A percentile compares a stretch with the other conserved stretches of the same genome.
Evolutionary conservation across 2,888 invertebrate genomes (phyloP).

Genomic region (Limnephilus rhombicus): DNA sequence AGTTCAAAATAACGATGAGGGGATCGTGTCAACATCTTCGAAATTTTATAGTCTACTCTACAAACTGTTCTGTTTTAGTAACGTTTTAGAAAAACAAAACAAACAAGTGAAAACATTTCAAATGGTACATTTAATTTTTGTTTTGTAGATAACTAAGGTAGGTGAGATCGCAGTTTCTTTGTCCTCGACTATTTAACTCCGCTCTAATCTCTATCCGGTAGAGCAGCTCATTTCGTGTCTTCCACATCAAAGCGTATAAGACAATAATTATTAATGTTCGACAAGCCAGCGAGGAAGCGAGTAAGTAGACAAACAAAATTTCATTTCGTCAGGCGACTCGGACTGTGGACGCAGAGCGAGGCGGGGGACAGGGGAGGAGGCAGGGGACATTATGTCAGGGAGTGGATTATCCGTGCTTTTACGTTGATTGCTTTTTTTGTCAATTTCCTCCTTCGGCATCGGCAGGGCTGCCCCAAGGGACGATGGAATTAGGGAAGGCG

Average conservation of each 20-base stretch:
- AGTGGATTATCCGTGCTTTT: conserved; percentile 45
- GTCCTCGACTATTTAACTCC: neutral
- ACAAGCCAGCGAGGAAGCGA: neutral
- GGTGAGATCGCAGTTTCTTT: neutral
- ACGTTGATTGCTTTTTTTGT: conserved; percentile 44
- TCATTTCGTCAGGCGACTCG: conserved; percentile 20
- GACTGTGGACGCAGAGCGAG: neutral
- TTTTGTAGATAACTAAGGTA: neutral
- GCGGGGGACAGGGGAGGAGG: neutral
- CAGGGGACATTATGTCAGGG: conserved; percentile 30
- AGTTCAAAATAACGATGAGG: neutral
- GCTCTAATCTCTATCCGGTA: neutral
- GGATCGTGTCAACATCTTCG: neutral
- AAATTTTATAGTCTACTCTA: neutral
- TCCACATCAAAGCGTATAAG: neutral
- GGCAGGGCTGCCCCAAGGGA: conserved; percentile 18
- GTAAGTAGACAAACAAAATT: conserved; percentile 29
- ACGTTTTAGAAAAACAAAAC: neutral
- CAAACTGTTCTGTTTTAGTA: neutral
- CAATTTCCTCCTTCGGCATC: conserved; percentile 33
- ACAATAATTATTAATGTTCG: neutral
- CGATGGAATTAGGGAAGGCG: conserved; percentile 5
- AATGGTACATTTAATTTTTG: neutral
- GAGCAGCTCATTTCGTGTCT: neutral
- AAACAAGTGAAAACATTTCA: neutral